Conservation (phyloP, 2,888 invertebrate species). For the Erynnis tages region DNA sequence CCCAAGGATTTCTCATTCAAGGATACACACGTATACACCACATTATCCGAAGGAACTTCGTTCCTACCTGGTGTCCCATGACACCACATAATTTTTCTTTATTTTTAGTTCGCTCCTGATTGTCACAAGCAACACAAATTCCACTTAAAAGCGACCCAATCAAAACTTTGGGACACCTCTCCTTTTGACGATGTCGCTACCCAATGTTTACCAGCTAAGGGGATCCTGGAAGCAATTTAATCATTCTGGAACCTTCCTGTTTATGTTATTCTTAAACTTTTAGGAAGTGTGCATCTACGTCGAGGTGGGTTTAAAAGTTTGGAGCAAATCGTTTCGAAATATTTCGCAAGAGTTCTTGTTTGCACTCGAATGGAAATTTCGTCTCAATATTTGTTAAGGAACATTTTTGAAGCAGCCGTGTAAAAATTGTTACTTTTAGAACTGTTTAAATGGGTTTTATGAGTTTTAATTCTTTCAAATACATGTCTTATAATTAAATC, state of each 20-base stretch:
- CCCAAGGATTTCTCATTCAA: too few species aligned
- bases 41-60: too few species aligned
- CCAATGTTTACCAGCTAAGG: slow-evolving; percentile 1
- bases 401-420: too few species aligned
- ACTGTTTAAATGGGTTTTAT: too few species aligned
- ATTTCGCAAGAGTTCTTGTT: slow-evolving; percentile 8
- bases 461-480: too few species aligned
- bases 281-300: slow-evolving; percentile 5
- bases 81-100: not conserved
- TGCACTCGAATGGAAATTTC: not conserved
- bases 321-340: slow-evolving; percentile 8
- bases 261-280: slow-evolving; percentile 15
- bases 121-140: not conserved
- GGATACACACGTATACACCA: too few species aligned
- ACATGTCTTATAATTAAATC: too few species aligned
- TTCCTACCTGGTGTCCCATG: too few species aligned
- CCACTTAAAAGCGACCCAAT: not conserved
- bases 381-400: not conserved
- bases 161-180: slow-evolving; percentile 5
- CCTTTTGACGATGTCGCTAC: not conserved
- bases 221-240: slow-evolving; percentile 4
- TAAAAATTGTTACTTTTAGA: too few species aligned
- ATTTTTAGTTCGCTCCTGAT: not conserved
- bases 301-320: not conserved
- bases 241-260: slow-evolving; percentile 4